Evolutionary conservation across 1,140 invertebrate genomes (phyloP), one percentile per base, ranked within the genome.

Genomic region (Brachionus plicatilis): DNA sequence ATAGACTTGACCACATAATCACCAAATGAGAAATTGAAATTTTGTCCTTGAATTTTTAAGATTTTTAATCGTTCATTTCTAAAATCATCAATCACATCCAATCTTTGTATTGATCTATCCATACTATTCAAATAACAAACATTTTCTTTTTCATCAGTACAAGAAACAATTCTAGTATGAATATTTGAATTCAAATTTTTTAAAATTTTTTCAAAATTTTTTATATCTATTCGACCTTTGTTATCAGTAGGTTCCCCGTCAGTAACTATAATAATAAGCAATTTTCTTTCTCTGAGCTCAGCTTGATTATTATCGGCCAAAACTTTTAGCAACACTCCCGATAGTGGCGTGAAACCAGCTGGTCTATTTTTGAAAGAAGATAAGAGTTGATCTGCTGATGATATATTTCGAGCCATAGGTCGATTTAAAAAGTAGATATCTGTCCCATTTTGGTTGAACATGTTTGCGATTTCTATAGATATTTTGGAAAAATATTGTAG

Each of bases 1-100:
- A 82, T 43, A 11, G 79, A 37, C 27, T 82, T 82, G 1, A 82
- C 79, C 33, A 82, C 79, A 68, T 82, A 82, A 68, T 82, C 79
- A 68, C 79, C 53, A 68, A 60, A 82, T 12, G 79, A 82, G 27
- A 82, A 82, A 9, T 8, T 0, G 66, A 60, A 82, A n/a, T 5
- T 37, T 7, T 4, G 14, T 11, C 79, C 79, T 45, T 60, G 17
- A 2, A 4, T 12, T 41, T 14, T 24, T 33, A 41, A n/a, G 8
- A 82, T 14, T 33, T 82, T 29, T 7, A 5, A 6, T 65, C 24
- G 33, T 65, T 82, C 79, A 27, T 24, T 82, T 33, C 53, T 24
- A 33, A 66, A 82, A 82, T 65, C 53, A 47, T 82, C 79, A n/a
- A 60, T 29, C 5, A 82, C 79, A 47, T 82, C 79, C 3, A 82